Base-by-base conservation (phyloP, 2,888 invertebrate species). In the Pyrrhia umbra region DNA sequence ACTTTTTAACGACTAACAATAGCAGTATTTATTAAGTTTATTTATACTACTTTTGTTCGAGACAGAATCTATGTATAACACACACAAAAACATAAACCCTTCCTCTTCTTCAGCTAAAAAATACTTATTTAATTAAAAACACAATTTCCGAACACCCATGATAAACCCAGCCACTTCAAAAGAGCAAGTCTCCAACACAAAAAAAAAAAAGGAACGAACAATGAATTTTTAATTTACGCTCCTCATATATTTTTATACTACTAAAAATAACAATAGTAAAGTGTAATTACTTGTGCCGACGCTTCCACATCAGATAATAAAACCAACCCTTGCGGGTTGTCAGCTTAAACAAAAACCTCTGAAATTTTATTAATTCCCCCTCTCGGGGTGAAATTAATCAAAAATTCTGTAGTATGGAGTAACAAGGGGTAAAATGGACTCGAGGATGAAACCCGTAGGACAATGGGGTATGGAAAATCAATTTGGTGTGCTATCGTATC, bases 351-450 rank as follows among this genome's bases (percentile, higher is more conserved):
- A 76, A 73, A 71, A 68, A 34, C 58, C 58, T 9, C n/a, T 46
- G 52, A 64, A 74, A 74, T 69, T 72, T 68, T 75, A 70, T 67
- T 73, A 68, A 67, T 65, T 61, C 46, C 20, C 56, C 47, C 30
- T 13, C 45, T 40, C 18, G n/a, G n/a, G 67, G 62, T 58, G 45
- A 64, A 69, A 75, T 82, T 79, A 76, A 79, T 80, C 70, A 79
- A 65, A 72, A 52, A 69, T 64, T 13, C 54, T 68, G 34, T 56
- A 51, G 50, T 42, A 57, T 39, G 30, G 18, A 23, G 68, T 56
- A 42, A 46, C 56, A 67, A 39, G n/a, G 58, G 66, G 46, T 54
- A 6, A 21, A 50, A 51, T 6, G 37, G 27, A 45, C 23, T 40
- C 6, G 10, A 16, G 2, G 8, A 42, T 16, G 39, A 5, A 40